Base-by-base conservation (phyloP, 2,113 vertebrate species). In the Pseudorectes ferrugineus region DNA sequence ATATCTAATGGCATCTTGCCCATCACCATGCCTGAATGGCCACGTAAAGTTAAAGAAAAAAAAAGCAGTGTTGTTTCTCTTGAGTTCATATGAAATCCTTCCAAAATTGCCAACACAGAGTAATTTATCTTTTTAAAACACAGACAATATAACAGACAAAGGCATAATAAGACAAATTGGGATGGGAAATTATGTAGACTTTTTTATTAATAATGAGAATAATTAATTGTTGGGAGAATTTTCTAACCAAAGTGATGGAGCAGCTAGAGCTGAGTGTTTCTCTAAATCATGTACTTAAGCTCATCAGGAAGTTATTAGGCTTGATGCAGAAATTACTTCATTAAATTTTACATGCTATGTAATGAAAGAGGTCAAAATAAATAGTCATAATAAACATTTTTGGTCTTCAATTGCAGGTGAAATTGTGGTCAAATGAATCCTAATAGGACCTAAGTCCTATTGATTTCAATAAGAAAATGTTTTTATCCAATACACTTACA, bases 1-100 rank as follows among this genome's bases (percentile, higher is more conserved):
- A 86, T 95, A 96, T 93, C 75, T 94, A 90, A 90, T 93, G 93
- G 85, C 85, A 40, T 62, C 63, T 74, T 90, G 89, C 94, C 92
- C 59, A 71, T 89, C 63, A 88, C 31, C 61, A 55, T 83, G 93
- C 88, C 31, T 92, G 78, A 96, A 85, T 86, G 38, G 28, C 51
- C 51, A 76, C 1, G 4, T 54, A 79, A 95, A 85, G 29, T 83
- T 38, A 11, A 59, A 78, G 3, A 46, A 43, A 43, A 36, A 43
- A 36, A 31, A n/a, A 18, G 0, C 9, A 11, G 2, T 4, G 10
- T 5, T 57, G 13, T 61, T 78, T 92, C 25, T 42, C 63, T 67
- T 71, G 52, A 77, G 36, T 78, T 84, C 20, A 14, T 73, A 35
- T 18, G 9, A 85, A 85, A 12, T 63, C 8, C 55, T 83, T 95